A percentile compares a stretch with the other conserved stretches of the same genome.
Conservation (phyloP, 1,140 invertebrate genomes). For the Leptopilina clavipes region DNA sequence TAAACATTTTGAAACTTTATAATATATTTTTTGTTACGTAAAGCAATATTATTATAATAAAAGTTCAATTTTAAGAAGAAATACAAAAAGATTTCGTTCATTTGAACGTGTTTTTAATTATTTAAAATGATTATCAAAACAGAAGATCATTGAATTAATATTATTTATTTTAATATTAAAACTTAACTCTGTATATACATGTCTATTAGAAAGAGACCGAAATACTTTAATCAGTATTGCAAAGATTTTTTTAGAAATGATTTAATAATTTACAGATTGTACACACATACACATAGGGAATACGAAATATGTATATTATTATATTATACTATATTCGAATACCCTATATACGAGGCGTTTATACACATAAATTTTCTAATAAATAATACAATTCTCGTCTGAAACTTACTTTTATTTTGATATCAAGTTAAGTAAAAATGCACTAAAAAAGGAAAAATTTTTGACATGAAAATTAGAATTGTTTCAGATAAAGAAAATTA, state of each 20-base stretch:
- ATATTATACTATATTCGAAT: slow-evolving; percentile 46
- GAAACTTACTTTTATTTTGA: slow-evolving; percentile 18
- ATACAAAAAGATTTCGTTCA: too few species aligned
- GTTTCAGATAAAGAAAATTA: background rate
- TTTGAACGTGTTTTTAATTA: too few species aligned
- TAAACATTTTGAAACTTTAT: too few species aligned
- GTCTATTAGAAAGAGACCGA: slow-evolving; percentile 56
- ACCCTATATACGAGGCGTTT: slow-evolving; percentile 40
- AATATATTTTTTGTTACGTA: too few species aligned
- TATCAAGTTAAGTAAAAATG: slow-evolving; percentile 39
- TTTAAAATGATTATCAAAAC: too few species aligned
- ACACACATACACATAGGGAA: slow-evolving; percentile 61
- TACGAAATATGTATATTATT: slow-evolving; percentile 43
- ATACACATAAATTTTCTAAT: slow-evolving; percentile 48
- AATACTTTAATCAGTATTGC: slow-evolving; percentile 59
- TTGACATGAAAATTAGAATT: slow-evolving; percentile 31
- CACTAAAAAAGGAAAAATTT: too few species aligned
- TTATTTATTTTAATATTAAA: slow-evolving; percentile 63
- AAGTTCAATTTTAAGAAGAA: too few species aligned
- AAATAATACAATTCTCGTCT: slow-evolving; percentile 53
- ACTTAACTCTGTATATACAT: slow-evolving; percentile 70
- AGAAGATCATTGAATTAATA: slow-evolving; percentile 47
- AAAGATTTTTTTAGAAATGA: slow-evolving; percentile 53
- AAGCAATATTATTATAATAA: too few species aligned
- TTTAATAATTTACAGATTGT: slow-evolving; percentile 67